Evolutionary conservation across 2,888 invertebrate species (phyloP).

Genomic region (Perdita meconis): DNA sequence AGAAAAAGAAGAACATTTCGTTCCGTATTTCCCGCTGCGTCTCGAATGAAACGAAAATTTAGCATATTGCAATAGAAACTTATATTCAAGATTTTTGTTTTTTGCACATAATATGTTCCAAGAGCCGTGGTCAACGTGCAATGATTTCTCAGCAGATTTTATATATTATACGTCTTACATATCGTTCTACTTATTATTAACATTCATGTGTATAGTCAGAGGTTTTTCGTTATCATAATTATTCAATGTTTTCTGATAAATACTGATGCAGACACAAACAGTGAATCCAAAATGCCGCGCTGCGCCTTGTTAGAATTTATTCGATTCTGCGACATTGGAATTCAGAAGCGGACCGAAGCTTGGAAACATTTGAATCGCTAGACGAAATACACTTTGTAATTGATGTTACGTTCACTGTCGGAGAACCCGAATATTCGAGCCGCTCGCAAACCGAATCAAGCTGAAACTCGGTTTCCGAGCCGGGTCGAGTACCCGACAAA

Average conservation of each 20-base stretch:
- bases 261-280: slow-evolving; percentile 23
- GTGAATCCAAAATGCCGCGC: not conserved
- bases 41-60: slow-evolving; percentile 3
- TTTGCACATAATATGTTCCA: slow-evolving; percentile 10
- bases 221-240: slow-evolving; percentile 17
- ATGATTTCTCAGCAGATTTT: slow-evolving; percentile 33
- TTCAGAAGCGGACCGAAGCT: no score
- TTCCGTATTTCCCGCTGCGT: no score
- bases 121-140: slow-evolving; percentile 15
- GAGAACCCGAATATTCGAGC: no score
- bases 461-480: no score
- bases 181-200: slow-evolving; percentile 52
- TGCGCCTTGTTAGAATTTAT: not conserved
- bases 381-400: no score
- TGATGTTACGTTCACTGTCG: no score
- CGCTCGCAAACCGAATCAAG: no score
- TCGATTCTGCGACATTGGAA: no score
- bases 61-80: not conserved
- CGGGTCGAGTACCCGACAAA: no score
- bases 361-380: no score
- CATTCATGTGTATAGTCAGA: slow-evolving; percentile 26
- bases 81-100: slow-evolving; percentile 6
- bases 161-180: slow-evolving; percentile 33
- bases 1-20: slow-evolving; percentile 2
- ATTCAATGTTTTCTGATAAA: slow-evolving; percentile 23